Base-by-base conservation (phyloP, 2,888 invertebrate species). In the Aspidiotus rigidus region DNA sequence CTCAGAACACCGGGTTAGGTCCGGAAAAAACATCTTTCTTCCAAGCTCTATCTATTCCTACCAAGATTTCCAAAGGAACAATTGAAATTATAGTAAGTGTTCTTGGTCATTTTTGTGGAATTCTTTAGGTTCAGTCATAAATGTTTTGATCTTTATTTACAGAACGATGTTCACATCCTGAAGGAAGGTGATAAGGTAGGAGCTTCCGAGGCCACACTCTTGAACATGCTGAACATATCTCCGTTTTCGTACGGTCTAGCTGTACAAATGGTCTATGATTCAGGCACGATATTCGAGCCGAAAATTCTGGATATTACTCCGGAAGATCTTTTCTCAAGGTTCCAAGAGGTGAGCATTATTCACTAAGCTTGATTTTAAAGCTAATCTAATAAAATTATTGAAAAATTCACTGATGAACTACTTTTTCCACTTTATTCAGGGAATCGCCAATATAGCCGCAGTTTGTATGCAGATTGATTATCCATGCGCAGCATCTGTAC, bases 1-100 rank as follows among this genome's bases (percentile, higher is more conserved):
- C 98, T 56, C 99, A 99, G 80, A 96, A 97, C 83, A 99, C 99
- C 71, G 96, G 96, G 74, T 84, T 99, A 75, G 96, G 97, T 75
- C 99, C 99, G 70, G 99, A 99, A 81, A 99, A 99, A 83, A 99
- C 99, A 72, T 96, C 96, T 78, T 99, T 99, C 92, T 99, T 99
- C 89, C 99, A 99, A 83, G 99, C 99, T 80, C 84, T 99, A 76
- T 93, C 95, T 75, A 99, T 99, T 79, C 96, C 98, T 72, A 99
- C 99, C 77, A 98, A 98, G 84, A 98, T 98, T 84, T 93, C 97
- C 69, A 96, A 95, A 85, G 96, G 96, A 82, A 97, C 96, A 74
- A 99, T 99, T 89, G 99, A 99, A 94, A 99, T 99, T 82, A 91
- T 99, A 83, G 84, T 85, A 77, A 79, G 82, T 63, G 8, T 92